phyloP scores from a whole-genome alignment of 2,113 vertebrate species.

The Blennius ocellaris region DNA sequence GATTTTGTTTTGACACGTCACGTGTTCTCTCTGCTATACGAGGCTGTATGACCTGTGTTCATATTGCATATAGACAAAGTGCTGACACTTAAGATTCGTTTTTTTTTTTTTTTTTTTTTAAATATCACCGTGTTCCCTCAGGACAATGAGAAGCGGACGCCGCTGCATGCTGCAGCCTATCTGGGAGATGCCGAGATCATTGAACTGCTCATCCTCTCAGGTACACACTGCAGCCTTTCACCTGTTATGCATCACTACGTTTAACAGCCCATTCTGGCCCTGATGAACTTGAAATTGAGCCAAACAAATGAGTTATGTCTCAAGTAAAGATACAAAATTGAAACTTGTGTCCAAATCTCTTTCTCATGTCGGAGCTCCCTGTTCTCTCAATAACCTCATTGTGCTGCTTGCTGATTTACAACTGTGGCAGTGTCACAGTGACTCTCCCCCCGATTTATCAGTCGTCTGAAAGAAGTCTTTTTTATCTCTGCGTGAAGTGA shows the following conservation, averaged over 20 bases:
- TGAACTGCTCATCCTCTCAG: slow-evolving; percentile 98
- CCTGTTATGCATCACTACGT: too few species aligned
- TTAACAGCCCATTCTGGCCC: too few species aligned
- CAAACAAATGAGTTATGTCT: too few species aligned
- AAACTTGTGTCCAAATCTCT: background rate
- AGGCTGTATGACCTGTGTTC: background rate
- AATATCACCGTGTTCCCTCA: slow-evolving; percentile 59
- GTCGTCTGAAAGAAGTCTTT: slow-evolving; percentile 23
- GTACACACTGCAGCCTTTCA: slow-evolving; percentile 83
- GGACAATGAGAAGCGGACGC: slow-evolving; percentile 98
- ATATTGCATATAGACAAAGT: background rate
- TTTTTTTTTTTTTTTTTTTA: slow-evolving; percentile 4
- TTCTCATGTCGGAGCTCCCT: background rate
- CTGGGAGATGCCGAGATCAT: slow-evolving; percentile 98
- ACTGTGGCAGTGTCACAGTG: slow-evolving; percentile 15
- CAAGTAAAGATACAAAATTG: too few species aligned
- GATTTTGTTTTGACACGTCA: slow-evolving; percentile 38
- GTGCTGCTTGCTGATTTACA: background rate
- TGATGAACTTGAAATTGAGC: too few species aligned
- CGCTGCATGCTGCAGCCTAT: slow-evolving; percentile 97
- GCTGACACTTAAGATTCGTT: background rate
- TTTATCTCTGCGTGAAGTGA: slow-evolving; percentile 32
- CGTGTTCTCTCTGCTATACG: background rate
- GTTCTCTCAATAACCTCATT: background rate
- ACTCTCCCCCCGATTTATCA: slow-evolving; percentile 24